Conservation (phyloP, 2,888 invertebrate genomes). For the Scaeva pyrastri region DNA sequence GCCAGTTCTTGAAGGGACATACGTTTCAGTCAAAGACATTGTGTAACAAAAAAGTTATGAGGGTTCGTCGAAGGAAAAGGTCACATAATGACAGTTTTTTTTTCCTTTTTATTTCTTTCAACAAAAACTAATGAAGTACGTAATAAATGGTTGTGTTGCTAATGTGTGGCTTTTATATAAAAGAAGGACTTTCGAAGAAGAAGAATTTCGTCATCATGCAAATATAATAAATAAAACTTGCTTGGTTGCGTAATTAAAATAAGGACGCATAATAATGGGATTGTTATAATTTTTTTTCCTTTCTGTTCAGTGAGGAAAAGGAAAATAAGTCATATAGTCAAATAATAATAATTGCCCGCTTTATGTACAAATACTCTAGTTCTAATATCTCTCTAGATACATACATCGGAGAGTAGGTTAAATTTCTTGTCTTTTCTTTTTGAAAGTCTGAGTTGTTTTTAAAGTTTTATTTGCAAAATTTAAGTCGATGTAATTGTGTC, state of each 20-base stretch:
- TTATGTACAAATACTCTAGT: too few relatives aligned
- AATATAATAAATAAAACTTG: conserved; percentile 1
- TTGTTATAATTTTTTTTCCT: too few relatives aligned
- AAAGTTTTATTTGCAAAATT: too few relatives aligned
- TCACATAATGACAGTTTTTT: conserved; percentile 20
- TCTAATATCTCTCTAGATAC: too few relatives aligned
- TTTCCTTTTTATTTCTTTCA: not conserved
- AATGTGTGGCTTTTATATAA: conserved; percentile 14
- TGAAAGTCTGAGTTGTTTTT: too few relatives aligned
- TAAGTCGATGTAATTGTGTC: too few relatives aligned
- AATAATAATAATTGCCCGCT: too few relatives aligned
- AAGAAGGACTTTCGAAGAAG: not conserved
- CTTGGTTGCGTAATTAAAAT: conserved; percentile 15
- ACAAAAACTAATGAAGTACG: conserved; percentile 9
- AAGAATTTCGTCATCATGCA: conserved; percentile 8
- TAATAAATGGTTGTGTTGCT: conserved; percentile 9
- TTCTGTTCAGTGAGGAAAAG: not conserved
- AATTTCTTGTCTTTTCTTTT: too few relatives aligned
- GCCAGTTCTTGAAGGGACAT: conserved; percentile 14
- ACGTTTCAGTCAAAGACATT: conserved; percentile 20
- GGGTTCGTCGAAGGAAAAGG: conserved; percentile 14
- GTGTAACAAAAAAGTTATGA: conserved; percentile 23
- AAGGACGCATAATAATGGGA: not conserved
- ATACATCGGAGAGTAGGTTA: too few relatives aligned
- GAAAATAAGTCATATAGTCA: too few relatives aligned